Evolutionary conservation across 2,113 vertebrate genomes (phyloP).

Genomic region (Chiloscyllium plagiosum): DNA sequence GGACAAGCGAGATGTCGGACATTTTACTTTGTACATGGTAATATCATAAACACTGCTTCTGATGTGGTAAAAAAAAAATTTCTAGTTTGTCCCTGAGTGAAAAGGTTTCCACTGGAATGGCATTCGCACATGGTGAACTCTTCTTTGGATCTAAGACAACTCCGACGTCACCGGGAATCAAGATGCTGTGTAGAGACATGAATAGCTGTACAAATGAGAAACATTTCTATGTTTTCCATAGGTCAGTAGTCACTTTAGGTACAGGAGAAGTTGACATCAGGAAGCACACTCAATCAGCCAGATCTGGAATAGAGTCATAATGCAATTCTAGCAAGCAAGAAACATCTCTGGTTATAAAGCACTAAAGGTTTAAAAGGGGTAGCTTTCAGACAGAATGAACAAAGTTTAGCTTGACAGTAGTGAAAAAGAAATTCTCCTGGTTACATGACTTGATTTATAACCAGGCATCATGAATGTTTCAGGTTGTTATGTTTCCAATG

Average conservation of each 20-base stretch:
- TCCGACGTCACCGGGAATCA: background rate
- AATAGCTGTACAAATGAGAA: background rate
- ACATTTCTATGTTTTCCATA: background rate
- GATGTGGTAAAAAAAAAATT: background rate
- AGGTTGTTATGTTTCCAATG: background rate
- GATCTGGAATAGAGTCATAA: background rate
- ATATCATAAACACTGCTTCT: background rate
- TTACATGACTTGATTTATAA: constrained; percentile 1
- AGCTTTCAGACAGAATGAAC: background rate
- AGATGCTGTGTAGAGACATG: background rate
- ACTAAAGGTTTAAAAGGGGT: background rate
- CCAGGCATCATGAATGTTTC: constrained; percentile 13
- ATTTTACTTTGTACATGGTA: background rate
- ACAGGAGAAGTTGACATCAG: background rate
- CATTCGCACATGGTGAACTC: too few relatives aligned
- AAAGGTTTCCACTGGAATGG: too few relatives aligned
- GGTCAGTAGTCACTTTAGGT: background rate
- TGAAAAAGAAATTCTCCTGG: background rate
- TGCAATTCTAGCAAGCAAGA: background rate
- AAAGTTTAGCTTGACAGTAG: background rate
- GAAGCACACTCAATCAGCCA: background rate
- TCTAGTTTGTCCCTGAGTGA: background rate
- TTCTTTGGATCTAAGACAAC: too few relatives aligned
- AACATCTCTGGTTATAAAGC: background rate
- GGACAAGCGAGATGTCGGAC: background rate